A percentile compares a stretch with the other conserved stretches of the same genome.
Evolutionary conservation across 2,113 vertebrate genomes (phyloP).

Genomic region (Dicentrarchus labrax): DNA sequence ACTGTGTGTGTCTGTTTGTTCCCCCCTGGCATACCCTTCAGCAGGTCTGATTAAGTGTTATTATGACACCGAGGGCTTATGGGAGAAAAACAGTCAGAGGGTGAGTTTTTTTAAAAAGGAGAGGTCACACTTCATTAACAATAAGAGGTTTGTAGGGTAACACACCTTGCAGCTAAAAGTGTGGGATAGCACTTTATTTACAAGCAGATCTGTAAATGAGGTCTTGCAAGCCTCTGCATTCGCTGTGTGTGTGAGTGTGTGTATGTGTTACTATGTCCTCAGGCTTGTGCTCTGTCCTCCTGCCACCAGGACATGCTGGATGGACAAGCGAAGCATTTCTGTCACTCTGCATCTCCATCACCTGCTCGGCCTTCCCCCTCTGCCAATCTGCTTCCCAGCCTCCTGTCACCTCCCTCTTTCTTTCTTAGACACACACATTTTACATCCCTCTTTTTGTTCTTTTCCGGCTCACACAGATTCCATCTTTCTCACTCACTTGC

Average conservation of each 20-base stretch:
- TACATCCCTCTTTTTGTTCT: neutral
- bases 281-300: conserved; percentile 58
- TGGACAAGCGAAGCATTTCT: conserved; percentile 79
- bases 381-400: conserved; percentile 70
- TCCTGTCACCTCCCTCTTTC: conserved; percentile 52
- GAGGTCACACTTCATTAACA: conserved; percentile 61
- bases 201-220: conserved; percentile 48
- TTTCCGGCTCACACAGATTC: conserved; percentile 26
- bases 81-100: conserved; percentile 32
- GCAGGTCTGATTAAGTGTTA: conserved; percentile 62
- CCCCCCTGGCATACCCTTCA: conserved; percentile 12
- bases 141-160: conserved; percentile 53
- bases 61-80: conserved; percentile 49
- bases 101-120: conserved; percentile 47
- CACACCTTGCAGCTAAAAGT: conserved; percentile 62
- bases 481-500: conserved; percentile 21
- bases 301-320: conserved; percentile 72
- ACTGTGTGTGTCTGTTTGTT: conserved; percentile 35
- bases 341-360: conserved; percentile 80
- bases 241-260: conserved; percentile 15
- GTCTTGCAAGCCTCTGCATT: conserved; percentile 19
- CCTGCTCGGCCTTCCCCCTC: conserved; percentile 63
- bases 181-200: conserved; percentile 52
- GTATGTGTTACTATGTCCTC: conserved; percentile 49
- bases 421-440: conserved; percentile 25